Percentiles rank a stretch among this genome's conserved stretches.
Evolutionary conservation across 1,140 invertebrate genomes (phyloP).

Genomic region (Hirudo medicinalis): DNA sequence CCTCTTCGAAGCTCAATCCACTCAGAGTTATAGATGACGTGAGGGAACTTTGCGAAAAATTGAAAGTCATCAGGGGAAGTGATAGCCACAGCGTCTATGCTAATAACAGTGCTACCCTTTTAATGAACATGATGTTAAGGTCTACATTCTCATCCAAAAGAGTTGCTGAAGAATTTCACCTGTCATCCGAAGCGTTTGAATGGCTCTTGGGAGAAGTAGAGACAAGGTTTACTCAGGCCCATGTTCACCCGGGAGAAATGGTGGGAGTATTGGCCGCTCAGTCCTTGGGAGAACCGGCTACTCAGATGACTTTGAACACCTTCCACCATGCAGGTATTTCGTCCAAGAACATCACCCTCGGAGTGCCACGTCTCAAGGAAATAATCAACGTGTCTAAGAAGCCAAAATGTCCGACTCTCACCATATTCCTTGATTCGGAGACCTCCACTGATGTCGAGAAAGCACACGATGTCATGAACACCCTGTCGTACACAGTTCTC

Average conservation of each 20-base stretch:
- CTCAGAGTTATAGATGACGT: constrained; percentile 62
- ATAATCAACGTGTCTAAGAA: constrained; percentile 99
- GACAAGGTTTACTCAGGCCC: constrained; percentile 90
- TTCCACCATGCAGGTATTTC: constrained; percentile 99
- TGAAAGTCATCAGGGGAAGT: constrained; percentile 64
- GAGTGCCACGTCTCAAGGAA: constrained; percentile 84
- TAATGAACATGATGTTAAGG: constrained; percentile 37
- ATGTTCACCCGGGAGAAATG: constrained; percentile 89
- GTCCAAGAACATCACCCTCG: constrained; percentile 98
- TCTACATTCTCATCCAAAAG: constrained; percentile 45
- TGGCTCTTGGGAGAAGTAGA: constrained; percentile 99
- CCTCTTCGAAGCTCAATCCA: constrained; percentile 83
- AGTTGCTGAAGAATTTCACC: constrained; percentile 85
- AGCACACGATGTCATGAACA: constrained; percentile 83
- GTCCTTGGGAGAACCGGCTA: constrained; percentile 94
- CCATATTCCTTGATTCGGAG: constrained; percentile 86
- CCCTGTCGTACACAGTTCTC: constrained; percentile 90
- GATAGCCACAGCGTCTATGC: constrained; percentile 87
- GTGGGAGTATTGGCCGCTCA: constrained; percentile 95
- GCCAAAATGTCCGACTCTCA: constrained; percentile 95
- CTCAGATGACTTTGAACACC: constrained; percentile 99
- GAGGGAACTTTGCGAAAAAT: constrained; percentile 31
- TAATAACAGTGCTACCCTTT: constrained; percentile 82
- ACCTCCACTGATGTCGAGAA: constrained; percentile 92
- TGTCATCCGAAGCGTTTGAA: constrained; percentile 91